A percentile compares a stretch with the other conserved stretches of the same genome.
phyloP scores from a whole-genome alignment of 2,797 vertebrate species.

The Cryptoblepharus egeriae region DNA sequence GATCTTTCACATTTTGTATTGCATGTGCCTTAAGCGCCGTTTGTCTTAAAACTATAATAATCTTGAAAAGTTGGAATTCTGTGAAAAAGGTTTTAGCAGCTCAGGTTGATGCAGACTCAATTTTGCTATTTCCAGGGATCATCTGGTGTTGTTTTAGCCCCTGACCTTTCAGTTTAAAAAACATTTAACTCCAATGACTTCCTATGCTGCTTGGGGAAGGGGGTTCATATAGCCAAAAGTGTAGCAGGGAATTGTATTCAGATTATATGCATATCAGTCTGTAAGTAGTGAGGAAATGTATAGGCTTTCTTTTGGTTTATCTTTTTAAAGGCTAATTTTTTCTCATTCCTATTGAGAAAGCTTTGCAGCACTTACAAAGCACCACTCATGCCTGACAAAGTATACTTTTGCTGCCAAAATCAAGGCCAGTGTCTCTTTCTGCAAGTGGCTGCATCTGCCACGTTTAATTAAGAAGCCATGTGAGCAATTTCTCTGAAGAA shows the following conservation, averaged over 20 bases:
- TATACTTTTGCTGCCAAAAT: conserved; percentile 53
- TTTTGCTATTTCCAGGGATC: conserved; percentile 8
- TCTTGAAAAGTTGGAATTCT: background rate
- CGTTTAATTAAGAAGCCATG: conserved; percentile 53
- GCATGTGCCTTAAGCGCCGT: too few relatives aligned
- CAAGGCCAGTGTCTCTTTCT: conserved; percentile 48
- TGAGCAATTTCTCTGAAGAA: conserved; percentile 46
- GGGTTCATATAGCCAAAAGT: background rate
- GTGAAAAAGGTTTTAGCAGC: background rate
- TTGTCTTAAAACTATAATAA: background rate
- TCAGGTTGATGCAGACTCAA: conserved; percentile 3
- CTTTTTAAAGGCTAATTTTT: conserved; percentile 47
- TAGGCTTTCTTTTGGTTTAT: background rate
- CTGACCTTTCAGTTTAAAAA: background rate
- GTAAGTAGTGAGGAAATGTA: background rate
- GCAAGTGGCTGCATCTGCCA: conserved; percentile 61
- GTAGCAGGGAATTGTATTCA: conserved; percentile 11
- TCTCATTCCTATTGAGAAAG: background rate
- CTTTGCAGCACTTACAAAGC: conserved; percentile 47
- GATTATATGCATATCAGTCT: conserved; percentile 3
- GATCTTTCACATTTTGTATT: too few relatives aligned
- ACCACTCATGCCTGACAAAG: conserved; percentile 50
- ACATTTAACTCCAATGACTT: background rate
- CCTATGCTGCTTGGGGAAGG: background rate
- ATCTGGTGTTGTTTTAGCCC: background rate